Base-by-base conservation (phyloP, 1,140 invertebrate genomes). In the Papilio aristodemus region DNA sequence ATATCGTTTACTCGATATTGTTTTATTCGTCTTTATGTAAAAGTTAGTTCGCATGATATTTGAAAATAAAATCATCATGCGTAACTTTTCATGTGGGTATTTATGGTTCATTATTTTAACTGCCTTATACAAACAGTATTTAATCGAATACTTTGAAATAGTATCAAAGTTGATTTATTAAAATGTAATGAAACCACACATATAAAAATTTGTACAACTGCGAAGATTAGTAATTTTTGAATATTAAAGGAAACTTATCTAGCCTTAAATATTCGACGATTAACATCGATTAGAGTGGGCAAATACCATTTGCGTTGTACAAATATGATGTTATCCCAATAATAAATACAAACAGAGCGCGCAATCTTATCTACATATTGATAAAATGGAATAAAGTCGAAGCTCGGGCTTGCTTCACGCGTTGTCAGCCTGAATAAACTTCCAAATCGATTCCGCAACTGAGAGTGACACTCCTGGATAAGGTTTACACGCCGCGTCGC, bases 361-460 rank as follows among this genome's bases (percentile, higher is more conserved):
- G 39, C 62, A 43, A 64, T 43, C 41, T 71, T 74, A 76, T 76
- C 72, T 76, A 67, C 74, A 71, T 77, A 70, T 80, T 78, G 66
- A 69, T 69, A 72, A 68, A 76, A 60, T 73, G 70, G 75, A 81
- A 84, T 81, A 81, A 75, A 84, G 77, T 77, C 71, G 70, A 69
- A 75, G 76, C 73, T 77, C 75, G 75, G 75, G 68, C 78, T 72
- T 75, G 74, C 73, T 78, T 78, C 83, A 83, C 85, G 85, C 81
- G 82, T 87, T 86, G 85, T 87, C 86, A 86, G 80, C 71, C 77
- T 81, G 86, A 89, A 90, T 90, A 90, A 88, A 89, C 84, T 85
- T 86, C 81, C 81, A 85, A 89, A 87, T 90, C 88, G 86, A 86
- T 90, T 89, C 80, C 78, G 73, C 80, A 86, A 80, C 88, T 90